Conservation (phyloP, 2,797 vertebrate species). For the Halcyon smyrnensis region DNA sequence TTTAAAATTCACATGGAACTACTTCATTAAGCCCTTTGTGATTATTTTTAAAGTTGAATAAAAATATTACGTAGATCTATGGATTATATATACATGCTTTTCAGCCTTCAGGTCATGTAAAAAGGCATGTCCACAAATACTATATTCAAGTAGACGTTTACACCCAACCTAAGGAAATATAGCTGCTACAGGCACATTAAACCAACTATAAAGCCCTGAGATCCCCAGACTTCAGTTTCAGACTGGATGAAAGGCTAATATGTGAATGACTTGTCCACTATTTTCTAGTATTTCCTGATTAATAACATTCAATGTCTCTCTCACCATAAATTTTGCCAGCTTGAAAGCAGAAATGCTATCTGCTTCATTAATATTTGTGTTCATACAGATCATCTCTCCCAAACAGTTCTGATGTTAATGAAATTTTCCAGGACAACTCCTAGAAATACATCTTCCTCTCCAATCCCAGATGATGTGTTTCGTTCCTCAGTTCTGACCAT, state of each 20-base stretch:
- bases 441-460: background rate
- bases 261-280: background rate
- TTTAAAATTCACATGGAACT: background rate
- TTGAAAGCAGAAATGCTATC: background rate
- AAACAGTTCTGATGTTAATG: background rate
- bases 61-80: background rate
- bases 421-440: background rate
- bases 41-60: background rate
- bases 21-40: background rate
- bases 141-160: background rate
- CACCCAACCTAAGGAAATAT: background rate
- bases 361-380: background rate
- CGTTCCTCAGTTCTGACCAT: background rate
- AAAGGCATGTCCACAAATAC: background rate
- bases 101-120: background rate
- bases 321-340: background rate
- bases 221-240: background rate
- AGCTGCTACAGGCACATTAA: background rate
- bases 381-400: background rate
- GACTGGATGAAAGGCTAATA: background rate
- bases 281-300: background rate
- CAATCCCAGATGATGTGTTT: background rate
- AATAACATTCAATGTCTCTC: background rate
- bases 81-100: background rate
- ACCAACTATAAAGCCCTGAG: background rate